A percentile compares a stretch with the other conserved stretches of the same genome.
Evolutionary conservation across 1,140 invertebrate genomes (phyloP).

Genomic region (Lasioglossum albipes): DNA sequence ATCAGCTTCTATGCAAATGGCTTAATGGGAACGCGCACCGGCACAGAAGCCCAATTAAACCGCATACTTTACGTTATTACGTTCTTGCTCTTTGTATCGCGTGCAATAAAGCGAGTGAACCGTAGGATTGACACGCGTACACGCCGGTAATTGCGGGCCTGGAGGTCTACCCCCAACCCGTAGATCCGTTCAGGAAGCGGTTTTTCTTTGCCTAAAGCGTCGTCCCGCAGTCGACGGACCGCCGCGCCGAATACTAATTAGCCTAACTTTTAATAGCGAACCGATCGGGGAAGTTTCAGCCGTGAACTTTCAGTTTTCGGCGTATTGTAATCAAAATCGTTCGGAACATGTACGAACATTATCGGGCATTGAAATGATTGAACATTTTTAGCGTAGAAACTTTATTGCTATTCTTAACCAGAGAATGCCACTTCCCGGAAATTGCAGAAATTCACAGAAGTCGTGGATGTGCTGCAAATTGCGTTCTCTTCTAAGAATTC

Average conservation of each 20-base stretch:
- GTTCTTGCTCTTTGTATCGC: constrained; percentile 35
- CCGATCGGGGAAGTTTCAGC: constrained; percentile 14
- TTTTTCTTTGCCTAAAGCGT: constrained; percentile 36
- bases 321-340: too few relatives aligned
- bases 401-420: too few relatives aligned
- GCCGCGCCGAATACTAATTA: constrained; percentile 35
- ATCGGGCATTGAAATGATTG: too few relatives aligned
- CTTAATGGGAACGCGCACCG: constrained; percentile 19
- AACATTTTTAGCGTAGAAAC: too few relatives aligned
- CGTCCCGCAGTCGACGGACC: not conserved
- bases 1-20: constrained; percentile 31
- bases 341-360: too few relatives aligned
- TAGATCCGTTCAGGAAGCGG: constrained; percentile 22
- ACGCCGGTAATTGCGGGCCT: constrained; percentile 24
- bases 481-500: too few relatives aligned
- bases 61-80: constrained; percentile 41
- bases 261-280: constrained; percentile 24
- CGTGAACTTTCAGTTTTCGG: too few relatives aligned
- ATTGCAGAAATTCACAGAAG: too few relatives aligned
- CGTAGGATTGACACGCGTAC: constrained; percentile 22
- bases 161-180: too few relatives aligned
- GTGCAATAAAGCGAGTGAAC: constrained; percentile 20
- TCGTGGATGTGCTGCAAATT: too few relatives aligned
- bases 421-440: too few relatives aligned
- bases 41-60: constrained; percentile 32